Percentiles rank a stretch among this genome's conserved stretches.
These are phyloP conservation scores for Scaptomyza caliginosa DNA, from an alignment of 2,888 invertebrate species.

Conservation along the genomic window DNA sequence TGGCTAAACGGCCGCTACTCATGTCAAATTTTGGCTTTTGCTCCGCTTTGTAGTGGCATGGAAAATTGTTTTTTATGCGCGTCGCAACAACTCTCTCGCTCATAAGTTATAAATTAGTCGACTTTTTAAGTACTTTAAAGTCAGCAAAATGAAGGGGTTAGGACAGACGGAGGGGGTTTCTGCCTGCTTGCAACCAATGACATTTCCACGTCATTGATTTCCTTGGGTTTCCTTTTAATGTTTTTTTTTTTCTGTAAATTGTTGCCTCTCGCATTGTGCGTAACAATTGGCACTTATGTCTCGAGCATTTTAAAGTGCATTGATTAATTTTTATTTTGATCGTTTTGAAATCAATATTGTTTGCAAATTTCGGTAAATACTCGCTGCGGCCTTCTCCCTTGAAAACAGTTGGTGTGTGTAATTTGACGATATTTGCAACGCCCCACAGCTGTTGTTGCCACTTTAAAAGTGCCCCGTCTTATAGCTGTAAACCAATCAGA, in stretches of 20 bases:
- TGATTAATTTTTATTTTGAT: conserved; percentile 81
- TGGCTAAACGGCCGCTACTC: conserved; percentile 74
- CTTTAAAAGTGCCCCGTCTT: conserved; percentile 30
- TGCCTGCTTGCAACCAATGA: conserved; percentile 40
- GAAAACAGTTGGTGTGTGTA: conserved; percentile 70
- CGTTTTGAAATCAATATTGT: conserved; percentile 76
- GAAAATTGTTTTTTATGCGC: conserved; percentile 82
- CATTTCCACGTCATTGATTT: conserved; percentile 76
- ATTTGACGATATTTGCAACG: conserved; percentile 68
- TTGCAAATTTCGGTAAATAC: conserved; percentile 75
- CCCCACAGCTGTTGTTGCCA: conserved; percentile 50
- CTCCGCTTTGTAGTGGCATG: conserved; percentile 84
- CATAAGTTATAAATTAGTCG: conserved; percentile 82
- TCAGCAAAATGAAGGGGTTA: conserved; percentile 43
- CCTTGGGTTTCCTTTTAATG: conserved; percentile 36
- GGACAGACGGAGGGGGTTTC: not conserved
- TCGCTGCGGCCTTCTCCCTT: conserved; percentile 13
- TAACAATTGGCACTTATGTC: conserved; percentile 62
- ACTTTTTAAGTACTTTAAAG: conserved; percentile 72
- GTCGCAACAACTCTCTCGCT: conserved; percentile 50
- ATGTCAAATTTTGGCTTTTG: conserved; percentile 81
- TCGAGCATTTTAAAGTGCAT: conserved; percentile 69
- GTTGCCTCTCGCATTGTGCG: conserved; percentile 54
- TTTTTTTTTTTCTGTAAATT: conserved; percentile 45
- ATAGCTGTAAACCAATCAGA: conserved; percentile 13